These are phyloP conservation scores for Engystomops pustulosus DNA, from an alignment of 2,113 vertebrate genomes.

Conservation along the genomic window DNA sequence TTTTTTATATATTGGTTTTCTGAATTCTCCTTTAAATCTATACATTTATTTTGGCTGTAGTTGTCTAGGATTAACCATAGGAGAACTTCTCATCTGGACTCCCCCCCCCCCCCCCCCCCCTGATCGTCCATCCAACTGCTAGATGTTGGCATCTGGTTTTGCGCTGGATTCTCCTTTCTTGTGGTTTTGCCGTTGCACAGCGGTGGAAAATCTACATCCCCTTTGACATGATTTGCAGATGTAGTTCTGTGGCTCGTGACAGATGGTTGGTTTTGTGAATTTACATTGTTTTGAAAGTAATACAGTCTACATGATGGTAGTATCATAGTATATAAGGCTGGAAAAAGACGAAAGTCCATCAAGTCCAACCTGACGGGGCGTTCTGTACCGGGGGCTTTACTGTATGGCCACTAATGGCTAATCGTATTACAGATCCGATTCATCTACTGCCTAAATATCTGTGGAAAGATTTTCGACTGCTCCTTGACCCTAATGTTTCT, in stretches of 20 bases:
- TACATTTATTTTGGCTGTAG: background rate
- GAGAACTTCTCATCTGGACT: background rate
- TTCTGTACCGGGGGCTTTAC: too few relatives aligned
- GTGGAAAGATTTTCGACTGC: background rate
- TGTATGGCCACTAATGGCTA: background rate
- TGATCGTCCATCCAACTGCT: background rate
- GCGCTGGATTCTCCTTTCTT: background rate
- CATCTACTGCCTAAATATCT: background rate
- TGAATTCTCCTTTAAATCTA: background rate
- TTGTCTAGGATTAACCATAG: background rate
- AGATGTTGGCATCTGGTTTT: background rate
- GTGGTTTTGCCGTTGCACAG: slow-evolving; percentile 6
- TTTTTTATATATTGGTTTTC: background rate
- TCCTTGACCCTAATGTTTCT: too few relatives aligned
- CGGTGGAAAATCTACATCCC: background rate
- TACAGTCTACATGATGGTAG: too few relatives aligned
- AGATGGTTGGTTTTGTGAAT: background rate
- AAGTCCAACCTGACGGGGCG: too few relatives aligned
- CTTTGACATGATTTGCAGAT: background rate
- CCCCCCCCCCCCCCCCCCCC: background rate
- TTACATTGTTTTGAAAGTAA: background rate
- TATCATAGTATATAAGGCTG: too few relatives aligned
- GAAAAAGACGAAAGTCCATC: too few relatives aligned
- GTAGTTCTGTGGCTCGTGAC: background rate
- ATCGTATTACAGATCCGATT: background rate